Conservation (phyloP, 2,888 invertebrate species). For the Acrobeloides nanus region DNA sequence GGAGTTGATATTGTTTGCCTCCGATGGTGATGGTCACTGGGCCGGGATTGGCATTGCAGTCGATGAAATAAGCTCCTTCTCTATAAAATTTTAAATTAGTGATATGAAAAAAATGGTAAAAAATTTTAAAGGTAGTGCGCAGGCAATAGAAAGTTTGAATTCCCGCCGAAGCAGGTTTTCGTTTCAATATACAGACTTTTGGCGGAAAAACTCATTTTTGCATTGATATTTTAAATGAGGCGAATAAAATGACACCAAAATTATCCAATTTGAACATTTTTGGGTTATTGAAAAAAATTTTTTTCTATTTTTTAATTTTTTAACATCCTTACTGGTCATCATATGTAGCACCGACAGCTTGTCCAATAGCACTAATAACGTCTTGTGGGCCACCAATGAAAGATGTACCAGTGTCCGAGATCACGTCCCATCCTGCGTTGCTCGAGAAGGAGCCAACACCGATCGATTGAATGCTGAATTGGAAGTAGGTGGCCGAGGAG, state of each 20-base stretch:
- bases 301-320: too few relatives aligned
- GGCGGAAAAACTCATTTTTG: too few relatives aligned
- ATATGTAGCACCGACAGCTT: conserved; percentile 23
- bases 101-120: background rate
- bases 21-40: conserved; percentile 22
- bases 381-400: conserved; percentile 27
- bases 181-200: too few relatives aligned
- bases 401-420: conserved; percentile 38
- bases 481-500: conserved; percentile 37
- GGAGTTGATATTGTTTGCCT: conserved; percentile 17
- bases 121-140: conserved; percentile 16
- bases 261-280: too few relatives aligned
- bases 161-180: too few relatives aligned
- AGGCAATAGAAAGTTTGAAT: too few relatives aligned
- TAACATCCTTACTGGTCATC: background rate
- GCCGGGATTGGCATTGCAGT: conserved; percentile 17
- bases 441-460: conserved; percentile 21
- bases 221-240: too few relatives aligned
- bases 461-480: conserved; percentile 24
- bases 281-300: too few relatives aligned
- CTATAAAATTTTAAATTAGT: background rate
- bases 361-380: conserved; percentile 18
- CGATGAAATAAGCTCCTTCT: conserved; percentile 18
- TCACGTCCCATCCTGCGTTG: too few relatives aligned
- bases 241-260: too few relatives aligned